These are phyloP conservation scores for Stomatorhinus ivindoensis DNA, from an alignment of 2,113 vertebrate species.

Conservation along the genomic window DNA sequence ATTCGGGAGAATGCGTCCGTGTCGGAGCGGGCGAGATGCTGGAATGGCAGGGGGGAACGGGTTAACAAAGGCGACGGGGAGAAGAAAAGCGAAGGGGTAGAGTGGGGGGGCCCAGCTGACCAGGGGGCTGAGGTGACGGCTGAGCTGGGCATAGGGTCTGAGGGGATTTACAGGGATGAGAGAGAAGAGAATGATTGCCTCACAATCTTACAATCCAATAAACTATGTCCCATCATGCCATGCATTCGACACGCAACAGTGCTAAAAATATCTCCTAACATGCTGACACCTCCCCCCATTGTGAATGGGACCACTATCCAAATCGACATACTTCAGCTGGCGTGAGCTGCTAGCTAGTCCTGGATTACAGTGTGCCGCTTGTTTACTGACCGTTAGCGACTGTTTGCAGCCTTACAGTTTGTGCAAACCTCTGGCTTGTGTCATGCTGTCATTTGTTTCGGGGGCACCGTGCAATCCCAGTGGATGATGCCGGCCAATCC, in stretches of 20 bases:
- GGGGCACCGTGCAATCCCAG: neutral
- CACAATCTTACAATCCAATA: neutral
- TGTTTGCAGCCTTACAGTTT: neutral
- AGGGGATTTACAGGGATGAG: neutral
- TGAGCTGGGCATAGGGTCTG: neutral
- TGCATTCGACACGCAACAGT: neutral
- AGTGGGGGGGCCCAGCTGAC: neutral
- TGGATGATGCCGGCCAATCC: neutral
- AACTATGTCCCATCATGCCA: neutral
- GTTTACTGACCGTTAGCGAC: neutral
- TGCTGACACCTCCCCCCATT: neutral
- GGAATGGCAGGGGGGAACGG: neutral
- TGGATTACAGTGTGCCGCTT: neutral
- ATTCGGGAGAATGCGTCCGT: neutral
- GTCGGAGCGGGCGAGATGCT: neutral
- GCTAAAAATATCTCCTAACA: neutral
- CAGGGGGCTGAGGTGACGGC: neutral
- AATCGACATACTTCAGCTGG: neutral
- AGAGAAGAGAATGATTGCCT: neutral
- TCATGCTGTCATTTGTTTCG: neutral
- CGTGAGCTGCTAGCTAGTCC: neutral
- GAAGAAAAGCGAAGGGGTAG: neutral
- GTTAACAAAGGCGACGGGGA: neutral
- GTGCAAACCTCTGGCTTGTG: neutral
- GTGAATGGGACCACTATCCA: neutral